Evolutionary conservation across 2,113 vertebrate species (phyloP).

Genomic region (Nerophis ophidion): DNA sequence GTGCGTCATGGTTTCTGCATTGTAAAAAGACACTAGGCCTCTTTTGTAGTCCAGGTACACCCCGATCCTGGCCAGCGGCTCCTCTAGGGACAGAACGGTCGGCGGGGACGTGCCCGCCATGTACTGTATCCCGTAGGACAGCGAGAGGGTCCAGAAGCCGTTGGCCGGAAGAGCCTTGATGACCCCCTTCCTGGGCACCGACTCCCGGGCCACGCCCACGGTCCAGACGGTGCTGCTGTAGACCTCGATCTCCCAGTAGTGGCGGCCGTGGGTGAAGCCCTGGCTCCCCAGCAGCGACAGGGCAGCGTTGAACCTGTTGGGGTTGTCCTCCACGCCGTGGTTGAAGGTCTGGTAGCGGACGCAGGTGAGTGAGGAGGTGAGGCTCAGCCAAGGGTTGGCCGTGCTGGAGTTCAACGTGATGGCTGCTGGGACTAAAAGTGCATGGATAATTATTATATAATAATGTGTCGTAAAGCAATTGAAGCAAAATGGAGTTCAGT

Average conservation of each 20-base stretch:
- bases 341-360: conserved; percentile 76
- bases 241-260: conserved; percentile 79
- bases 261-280: conserved; percentile 73
- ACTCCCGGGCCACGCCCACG: conserved; percentile 73
- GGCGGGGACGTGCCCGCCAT: conserved; percentile 75
- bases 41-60: conserved; percentile 76
- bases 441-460: neutral
- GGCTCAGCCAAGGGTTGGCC: conserved; percentile 75
- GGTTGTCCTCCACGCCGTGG: conserved; percentile 70
- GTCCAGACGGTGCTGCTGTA: conserved; percentile 78
- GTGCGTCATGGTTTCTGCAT: conserved; percentile 75
- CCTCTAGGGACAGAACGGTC: conserved; percentile 68
- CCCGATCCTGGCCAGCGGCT: conserved; percentile 67
- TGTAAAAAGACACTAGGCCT: conserved; percentile 77
- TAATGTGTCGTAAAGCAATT: too few species aligned
- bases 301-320: conserved; percentile 72
- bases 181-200: conserved; percentile 72
- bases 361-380: conserved; percentile 73
- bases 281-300: conserved; percentile 73
- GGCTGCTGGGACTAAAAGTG: conserved; percentile 60
- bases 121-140: conserved; percentile 77
- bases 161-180: conserved; percentile 74
- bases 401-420: conserved; percentile 77
- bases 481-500: too few species aligned
- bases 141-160: conserved; percentile 77